A percentile compares a stretch with the other conserved stretches of the same genome.
phyloP scores from a whole-genome alignment of 2,797 vertebrate genomes.

The Enteromius thamalakanensis region DNA sequence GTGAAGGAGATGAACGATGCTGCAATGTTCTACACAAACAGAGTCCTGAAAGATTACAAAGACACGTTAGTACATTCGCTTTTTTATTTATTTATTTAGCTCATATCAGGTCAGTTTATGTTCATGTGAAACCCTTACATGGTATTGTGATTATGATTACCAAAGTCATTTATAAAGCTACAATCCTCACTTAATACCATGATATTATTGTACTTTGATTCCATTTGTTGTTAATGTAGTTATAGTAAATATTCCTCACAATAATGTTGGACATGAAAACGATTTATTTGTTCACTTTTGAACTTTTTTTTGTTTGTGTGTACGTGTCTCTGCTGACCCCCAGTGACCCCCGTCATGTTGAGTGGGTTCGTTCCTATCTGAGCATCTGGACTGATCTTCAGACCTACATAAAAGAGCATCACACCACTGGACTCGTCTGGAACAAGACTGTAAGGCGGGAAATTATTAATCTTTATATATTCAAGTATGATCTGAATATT shows the following conservation, averaged over 20 bases:
- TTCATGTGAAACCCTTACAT: background rate
- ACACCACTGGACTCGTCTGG: constrained; percentile 92
- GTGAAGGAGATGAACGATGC: constrained; percentile 99
- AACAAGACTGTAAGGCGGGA: constrained; percentile 86
- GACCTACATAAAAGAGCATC: constrained; percentile 91
- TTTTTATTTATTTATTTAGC: background rate
- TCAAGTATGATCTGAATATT: background rate
- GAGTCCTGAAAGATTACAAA: constrained; percentile 98
- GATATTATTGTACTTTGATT: background rate
- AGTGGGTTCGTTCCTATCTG: constrained; percentile 95
- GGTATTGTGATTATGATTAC: background rate
- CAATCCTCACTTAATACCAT: background rate
- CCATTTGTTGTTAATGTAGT: background rate
- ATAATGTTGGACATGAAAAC: background rate
- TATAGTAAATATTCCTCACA: background rate
- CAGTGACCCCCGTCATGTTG: constrained; percentile 92
- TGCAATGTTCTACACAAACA: constrained; percentile 98
- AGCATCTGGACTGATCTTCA: constrained; percentile 95
- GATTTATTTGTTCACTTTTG: constrained; percentile 22
- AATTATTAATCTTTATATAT: background rate
- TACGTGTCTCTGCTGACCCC: constrained; percentile 9
- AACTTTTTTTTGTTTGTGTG: constrained; percentile 1
- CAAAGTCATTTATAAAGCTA: background rate
- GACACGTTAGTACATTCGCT: constrained; percentile 81
- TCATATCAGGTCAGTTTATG: background rate